Base-by-base conservation (phyloP, 1,140 invertebrate genomes). In the Luehdorfia chinensis region DNA sequence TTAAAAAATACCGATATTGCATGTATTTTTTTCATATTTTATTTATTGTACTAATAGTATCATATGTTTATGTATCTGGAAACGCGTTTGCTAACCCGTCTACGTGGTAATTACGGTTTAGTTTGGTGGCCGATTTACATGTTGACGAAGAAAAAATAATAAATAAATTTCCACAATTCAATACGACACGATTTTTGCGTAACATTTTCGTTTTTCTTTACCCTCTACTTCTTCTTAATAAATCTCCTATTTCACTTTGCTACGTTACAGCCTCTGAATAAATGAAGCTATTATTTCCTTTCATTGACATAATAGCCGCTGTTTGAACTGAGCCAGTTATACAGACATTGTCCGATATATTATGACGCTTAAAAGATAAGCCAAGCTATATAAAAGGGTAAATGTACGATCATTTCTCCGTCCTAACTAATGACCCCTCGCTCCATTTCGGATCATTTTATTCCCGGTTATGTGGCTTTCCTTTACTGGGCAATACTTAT, bases 341-440 rank as follows among this genome's bases (percentile, higher is more conserved):
- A 27, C 37, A 41, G 37, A 41, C 37, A 41, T 41, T 41, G 37
- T 41, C 13, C 37, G 37, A 41, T 41, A 28, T 41, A 41, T 41
- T 41, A 41, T 41, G 23, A 41, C 28, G 37, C 37, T 41, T 41
- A 41, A 41, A 41, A 41, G 37, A 41, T 41, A 41, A 41, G 37
- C 37, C 23, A 41, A 41, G 37, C 37, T 23, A 41, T 41, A 41
- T 41, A 41, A 41, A 34, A 41, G 37, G 37, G 37, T 41, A 41
- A 41, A 41, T 28, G 37, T 9, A 15, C 23, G 37, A 7, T 27
- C 37, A 41, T 41, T 41, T 41, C 23, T 8, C 37, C 21, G 37
- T 19, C 21, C 21, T 41, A 27, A 41, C 37, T 41, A 41, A 41
- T 27, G 37, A 28, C 25, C 11, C 19, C 8, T 41, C 8, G 7